Base-by-base conservation (phyloP, 1,140 invertebrate genomes). In the Brachionus rotundiformis region DNA sequence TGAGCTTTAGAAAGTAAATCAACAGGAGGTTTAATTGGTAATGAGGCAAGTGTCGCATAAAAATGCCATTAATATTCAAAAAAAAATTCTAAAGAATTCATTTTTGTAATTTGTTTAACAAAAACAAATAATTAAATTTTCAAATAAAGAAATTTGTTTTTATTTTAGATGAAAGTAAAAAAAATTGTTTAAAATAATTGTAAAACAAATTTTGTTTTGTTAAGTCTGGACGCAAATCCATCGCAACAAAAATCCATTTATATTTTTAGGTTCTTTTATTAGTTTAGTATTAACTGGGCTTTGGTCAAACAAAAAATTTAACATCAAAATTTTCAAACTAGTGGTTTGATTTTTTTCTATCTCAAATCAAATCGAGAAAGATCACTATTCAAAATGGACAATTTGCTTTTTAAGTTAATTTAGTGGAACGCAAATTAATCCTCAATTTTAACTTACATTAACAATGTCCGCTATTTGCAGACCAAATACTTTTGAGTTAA, bases 71-170 rank as follows among this genome's bases (percentile, higher is more conserved):
- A 19, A 23, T 7, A 54, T 54, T 54, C 47, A 54, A 54, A 16
- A 44, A n/a, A 49, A 54, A 19, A 19, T 54, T 54, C 47, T 6
- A 23, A 19, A 54, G 19, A 54, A 54, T 23, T 54, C 47, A 54
- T 54, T 7, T 54, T 54, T n/a, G 47, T 54, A n/a, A 54, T 19
- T 54, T 54, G 47, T 54, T 54, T 23, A 25, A 19, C 47, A 54
- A 23, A 54, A 54, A 54, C 19, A 54, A 54, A 54, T 23, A 54
- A 54, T 19, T 54, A 54, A 54, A 54, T 54, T 54, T 54, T 19
- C 23, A 54, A 54, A 54, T 54, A 41, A 41, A 54, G 47, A 54
- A 54, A 54, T 54, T 54, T 54, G 47, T 54, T 54, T 23, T 54
- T 54, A 54, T 54, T 54, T 54, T 54, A 54, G 8, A 54, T 54